Evolutionary conservation across 2,797 vertebrate species (phyloP).

Genomic region (Poeciliopsis paucimaculata): DNA sequence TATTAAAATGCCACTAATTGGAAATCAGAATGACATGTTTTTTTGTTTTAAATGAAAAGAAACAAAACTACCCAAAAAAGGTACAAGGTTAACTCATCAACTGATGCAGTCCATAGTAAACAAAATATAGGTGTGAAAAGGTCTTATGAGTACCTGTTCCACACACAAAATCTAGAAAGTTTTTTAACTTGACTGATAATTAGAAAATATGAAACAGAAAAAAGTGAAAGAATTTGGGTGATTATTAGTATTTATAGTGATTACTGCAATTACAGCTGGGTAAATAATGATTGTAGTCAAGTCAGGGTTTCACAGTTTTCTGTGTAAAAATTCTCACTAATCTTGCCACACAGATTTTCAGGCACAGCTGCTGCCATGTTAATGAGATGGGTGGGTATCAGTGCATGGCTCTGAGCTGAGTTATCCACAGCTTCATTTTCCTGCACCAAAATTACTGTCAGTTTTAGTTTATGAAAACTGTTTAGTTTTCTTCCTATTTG

Average conservation of each 20-base stretch:
- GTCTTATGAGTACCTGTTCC: not conserved
- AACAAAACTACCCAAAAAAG: not conserved
- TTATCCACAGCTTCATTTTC: conserved; percentile 20
- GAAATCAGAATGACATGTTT: not conserved
- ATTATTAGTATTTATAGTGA: conserved; percentile 18
- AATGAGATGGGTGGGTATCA: conserved; percentile 32
- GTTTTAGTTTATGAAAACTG: not conserved
- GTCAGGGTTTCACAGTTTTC: conserved; percentile 40
- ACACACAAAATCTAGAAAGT: not conserved
- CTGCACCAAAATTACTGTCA: not conserved
- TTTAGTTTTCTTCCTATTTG: not conserved
- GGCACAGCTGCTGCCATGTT: conserved; percentile 42
- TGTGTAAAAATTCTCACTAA: conserved; percentile 47
- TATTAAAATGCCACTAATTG: conserved; percentile 11
- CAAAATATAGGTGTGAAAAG: not conserved
- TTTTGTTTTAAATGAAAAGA: not conserved
- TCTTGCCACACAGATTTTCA: conserved; percentile 39
- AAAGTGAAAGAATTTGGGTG: not conserved
- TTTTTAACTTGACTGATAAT: not conserved
- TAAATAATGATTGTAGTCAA: conserved; percentile 62
- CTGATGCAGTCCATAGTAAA: not conserved
- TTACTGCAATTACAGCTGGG: conserved; percentile 52
- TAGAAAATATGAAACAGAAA: not conserved
- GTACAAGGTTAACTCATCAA: not conserved
- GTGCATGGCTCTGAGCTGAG: conserved; percentile 15